Conservation (phyloP, 2,797 vertebrate genomes). For the Catamblyrhynchus diadema region DNA sequence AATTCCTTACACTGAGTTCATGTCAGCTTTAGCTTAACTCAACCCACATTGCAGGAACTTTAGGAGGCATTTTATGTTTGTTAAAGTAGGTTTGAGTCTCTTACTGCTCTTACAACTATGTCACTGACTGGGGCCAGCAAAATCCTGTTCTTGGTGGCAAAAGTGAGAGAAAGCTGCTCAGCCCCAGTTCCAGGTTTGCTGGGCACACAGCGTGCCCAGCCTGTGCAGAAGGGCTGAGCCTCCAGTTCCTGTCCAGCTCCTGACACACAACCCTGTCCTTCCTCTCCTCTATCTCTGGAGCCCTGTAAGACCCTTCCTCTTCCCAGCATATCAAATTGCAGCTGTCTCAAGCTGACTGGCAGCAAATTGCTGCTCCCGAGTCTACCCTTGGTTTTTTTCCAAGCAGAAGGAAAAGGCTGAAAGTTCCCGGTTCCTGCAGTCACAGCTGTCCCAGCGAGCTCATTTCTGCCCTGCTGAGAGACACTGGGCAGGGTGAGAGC, state of each 20-base stretch:
- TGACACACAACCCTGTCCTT: background rate
- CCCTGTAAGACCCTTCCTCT: background rate
- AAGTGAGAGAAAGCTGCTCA: background rate
- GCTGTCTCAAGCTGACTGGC: background rate
- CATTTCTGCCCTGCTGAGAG: slow-evolving; percentile 52
- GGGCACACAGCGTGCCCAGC: background rate
- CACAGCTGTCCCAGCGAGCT: background rate
- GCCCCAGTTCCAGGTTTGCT: background rate
- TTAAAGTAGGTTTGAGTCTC: background rate
- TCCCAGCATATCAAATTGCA: background rate
- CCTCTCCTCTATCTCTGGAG: background rate
- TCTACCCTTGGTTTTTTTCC: background rate
- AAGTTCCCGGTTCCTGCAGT: background rate
- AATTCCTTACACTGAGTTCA: background rate
- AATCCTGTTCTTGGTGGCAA: background rate
- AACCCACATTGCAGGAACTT: background rate
- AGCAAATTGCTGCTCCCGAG: background rate
- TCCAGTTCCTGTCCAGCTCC: background rate
- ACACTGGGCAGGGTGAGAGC: background rate
- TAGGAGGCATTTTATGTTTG: background rate
- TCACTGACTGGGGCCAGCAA: background rate
- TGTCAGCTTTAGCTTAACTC: slow-evolving; percentile 17
- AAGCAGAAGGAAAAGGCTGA: background rate
- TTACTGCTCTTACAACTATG: background rate
- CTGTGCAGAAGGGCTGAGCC: background rate